Conservation (phyloP, 2,113 vertebrate species). For the rabbit (Oryctolagus cuniculus) region DNA sequence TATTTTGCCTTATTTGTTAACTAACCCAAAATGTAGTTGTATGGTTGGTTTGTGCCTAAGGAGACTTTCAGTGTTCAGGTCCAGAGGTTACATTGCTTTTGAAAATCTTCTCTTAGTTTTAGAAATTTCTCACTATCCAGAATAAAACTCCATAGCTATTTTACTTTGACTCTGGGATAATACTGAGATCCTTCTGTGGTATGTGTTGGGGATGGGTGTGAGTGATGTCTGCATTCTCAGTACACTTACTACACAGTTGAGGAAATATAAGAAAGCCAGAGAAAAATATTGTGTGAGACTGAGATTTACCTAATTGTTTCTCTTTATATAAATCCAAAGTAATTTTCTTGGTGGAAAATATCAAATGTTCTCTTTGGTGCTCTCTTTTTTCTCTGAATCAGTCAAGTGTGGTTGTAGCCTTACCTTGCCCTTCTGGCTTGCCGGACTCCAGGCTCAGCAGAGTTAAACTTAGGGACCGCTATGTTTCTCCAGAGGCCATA, state of each 20-base stretch:
- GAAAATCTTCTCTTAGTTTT: background rate
- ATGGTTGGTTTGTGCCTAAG: background rate
- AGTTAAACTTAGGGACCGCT: conserved; percentile 53
- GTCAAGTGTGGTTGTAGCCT: conserved; percentile 2
- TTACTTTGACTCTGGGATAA: background rate
- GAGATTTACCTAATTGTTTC: conserved; percentile 29
- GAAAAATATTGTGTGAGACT: background rate
- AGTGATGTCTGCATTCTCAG: background rate
- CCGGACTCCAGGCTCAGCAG: background rate
- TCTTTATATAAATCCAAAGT: conserved; percentile 55
- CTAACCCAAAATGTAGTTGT: background rate
- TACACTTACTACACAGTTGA: background rate
- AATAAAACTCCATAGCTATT: background rate
- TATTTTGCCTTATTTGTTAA: background rate
- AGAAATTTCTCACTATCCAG: background rate
- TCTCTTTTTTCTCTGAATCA: conserved; percentile 40
- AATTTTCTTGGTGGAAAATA: conserved; percentile 15
- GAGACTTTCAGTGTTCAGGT: background rate
- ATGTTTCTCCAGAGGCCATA: conserved; percentile 19
- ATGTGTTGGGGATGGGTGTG: background rate
- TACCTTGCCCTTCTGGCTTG: background rate
- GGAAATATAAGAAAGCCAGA: conserved; percentile 11
- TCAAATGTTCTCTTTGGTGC: background rate
- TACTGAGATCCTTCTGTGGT: rapidly evolving
- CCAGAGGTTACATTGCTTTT: background rate